Percentiles rank a stretch among this genome's conserved stretches.
Conservation (phyloP, 1,140 invertebrate genomes). For the honey bee (Apis mellifera) region Amel_HAv3.1 CM009934.2:10598001-10598500, state of each 20-base stretch:
- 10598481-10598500: constrained; percentile 58
- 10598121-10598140: background rate
- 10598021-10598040: background rate
- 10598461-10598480: constrained; percentile 47
- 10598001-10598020: background rate
- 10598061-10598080: background rate
- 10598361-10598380: constrained; percentile 39
- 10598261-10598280: too few relatives aligned
- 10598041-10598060: background rate
- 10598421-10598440: background rate
- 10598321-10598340: background rate
- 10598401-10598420: background rate
- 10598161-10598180: background rate
- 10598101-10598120: constrained; percentile 40
- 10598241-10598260: too few relatives aligned
- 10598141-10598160: background rate
- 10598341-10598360: background rate
- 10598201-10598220: too few relatives aligned
- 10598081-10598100: background rate
- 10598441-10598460: background rate
- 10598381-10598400: background rate
- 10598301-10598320: too few relatives aligned
- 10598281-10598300: too few relatives aligned
- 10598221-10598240: too few relatives aligned
- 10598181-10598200: too few relatives aligned